Percentiles rank a stretch among this genome's conserved stretches.
These are phyloP conservation scores for Cetoscarus ocellatus DNA, from an alignment of 2,797 vertebrate genomes.

Conservation along the genomic window DNA sequence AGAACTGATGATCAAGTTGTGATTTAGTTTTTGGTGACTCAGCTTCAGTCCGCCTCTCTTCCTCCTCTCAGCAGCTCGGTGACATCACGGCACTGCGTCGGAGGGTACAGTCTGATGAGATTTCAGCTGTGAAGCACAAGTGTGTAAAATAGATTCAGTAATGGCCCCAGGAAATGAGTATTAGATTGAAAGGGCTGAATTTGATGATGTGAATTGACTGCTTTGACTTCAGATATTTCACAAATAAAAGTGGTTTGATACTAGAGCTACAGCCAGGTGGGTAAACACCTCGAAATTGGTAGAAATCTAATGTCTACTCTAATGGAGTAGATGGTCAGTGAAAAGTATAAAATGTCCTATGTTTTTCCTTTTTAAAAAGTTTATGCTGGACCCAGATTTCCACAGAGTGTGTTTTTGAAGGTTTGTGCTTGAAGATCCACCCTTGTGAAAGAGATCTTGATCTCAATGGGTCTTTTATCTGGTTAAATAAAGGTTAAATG, in stretches of 20 bases:
- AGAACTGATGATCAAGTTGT: slow-evolving; percentile 20
- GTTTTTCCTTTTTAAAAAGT: too few species aligned
- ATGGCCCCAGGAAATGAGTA: neutral
- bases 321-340: too few species aligned
- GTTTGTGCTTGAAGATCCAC: too few species aligned
- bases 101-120: neutral
- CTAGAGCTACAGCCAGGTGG: too few species aligned
- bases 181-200: neutral
- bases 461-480: too few species aligned
- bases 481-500: too few species aligned
- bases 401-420: too few species aligned
- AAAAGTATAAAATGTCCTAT: too few species aligned
- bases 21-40: slow-evolving; percentile 44
- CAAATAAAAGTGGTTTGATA: neutral
- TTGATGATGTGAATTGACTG: neutral
- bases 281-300: too few species aligned
- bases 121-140: slow-evolving; percentile 7
- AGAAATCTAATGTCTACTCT: too few species aligned
- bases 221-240: neutral
- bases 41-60: slow-evolving; percentile 13
- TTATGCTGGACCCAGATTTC: too few species aligned
- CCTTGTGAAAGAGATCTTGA: too few species aligned
- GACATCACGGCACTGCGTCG: slow-evolving; percentile 3
- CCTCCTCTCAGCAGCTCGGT: slow-evolving; percentile 2
- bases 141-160: slow-evolving; percentile 1